These are phyloP conservation scores for Numenius phaeopus DNA, from an alignment of 2,797 vertebrate genomes.

Conservation along the genomic window DNA sequence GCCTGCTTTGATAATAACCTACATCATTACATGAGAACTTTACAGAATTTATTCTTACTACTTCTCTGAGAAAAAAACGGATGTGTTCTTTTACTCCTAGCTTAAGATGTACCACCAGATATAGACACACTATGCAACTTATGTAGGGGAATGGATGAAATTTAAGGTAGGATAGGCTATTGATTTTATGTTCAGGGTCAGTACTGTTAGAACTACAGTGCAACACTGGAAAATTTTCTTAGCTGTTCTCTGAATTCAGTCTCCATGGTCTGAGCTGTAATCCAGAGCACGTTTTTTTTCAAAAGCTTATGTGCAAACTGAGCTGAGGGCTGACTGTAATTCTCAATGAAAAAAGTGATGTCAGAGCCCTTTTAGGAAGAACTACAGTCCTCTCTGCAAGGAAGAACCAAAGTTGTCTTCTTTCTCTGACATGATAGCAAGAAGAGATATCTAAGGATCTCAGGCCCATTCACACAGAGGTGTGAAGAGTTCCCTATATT, in stretches of 20 bases:
- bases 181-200: conserved; percentile 3
- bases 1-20: background rate
- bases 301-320: background rate
- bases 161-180: background rate
- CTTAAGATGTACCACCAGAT: background rate
- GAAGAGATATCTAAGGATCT: background rate
- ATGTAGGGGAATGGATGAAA: background rate
- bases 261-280: background rate
- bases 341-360: background rate
- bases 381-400: background rate
- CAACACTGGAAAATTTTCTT: background rate
- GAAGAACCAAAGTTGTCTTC: background rate
- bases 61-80: background rate
- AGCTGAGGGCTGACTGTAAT: background rate
- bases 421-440: background rate
- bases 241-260: background rate
- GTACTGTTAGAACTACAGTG: background rate
- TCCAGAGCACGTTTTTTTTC: background rate
- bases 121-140: background rate
- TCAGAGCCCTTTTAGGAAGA: background rate
- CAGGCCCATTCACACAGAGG: background rate
- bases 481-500: background rate
- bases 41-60: background rate
- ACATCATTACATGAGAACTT: background rate
- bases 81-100: background rate